Evolutionary conservation across 2,797 vertebrate genomes (phyloP), one percentile per base, ranked within the genome.

Genomic region (Esox masquinongy): DNA sequence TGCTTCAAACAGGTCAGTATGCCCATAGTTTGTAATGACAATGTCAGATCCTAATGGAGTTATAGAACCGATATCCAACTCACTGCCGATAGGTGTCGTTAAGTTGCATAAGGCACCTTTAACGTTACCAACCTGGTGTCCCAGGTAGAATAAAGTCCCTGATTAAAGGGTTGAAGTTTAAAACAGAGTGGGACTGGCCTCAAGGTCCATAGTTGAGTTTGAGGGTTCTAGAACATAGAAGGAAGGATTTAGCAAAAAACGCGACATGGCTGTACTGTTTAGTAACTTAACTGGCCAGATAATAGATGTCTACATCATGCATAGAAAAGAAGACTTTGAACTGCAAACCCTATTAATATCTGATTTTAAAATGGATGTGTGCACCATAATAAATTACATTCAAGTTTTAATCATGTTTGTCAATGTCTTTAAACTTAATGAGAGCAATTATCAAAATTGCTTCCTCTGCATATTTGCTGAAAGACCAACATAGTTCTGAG

Each of bases 181-280:
- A 39, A 39, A 39, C 5, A 4, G 36, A 39, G 5, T 3, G 36
- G 36, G 3, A 31, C 29, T 31, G 29, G 29, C 29, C 3, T 31
- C 29, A 31, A 31, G 29, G 29, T 31, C 29, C 3, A 31, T 31
- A 31, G 29, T 31, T 31, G 29, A 31, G 29, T 31, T 31, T 31
- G 74, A 50, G 24, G n/a, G 4, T 47, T 17, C 72, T 81, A 83
- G 56, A 22, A 61, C 19, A 61, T 51, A 6, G 50, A 51, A 51
- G 16, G 12, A 53, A 51, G 49, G 49, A 19, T 17, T 51, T 6
- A 53, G 50, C 16, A 11, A 26, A n/a, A 24, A 61, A 61, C 19
- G 16, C 7, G 16, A 15, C 7, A 24, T 24, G n/a, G 56, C 56
- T 22, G 24, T 24, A 22, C 56, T 26, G n/a, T 24, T 59, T 17